A percentile compares a stretch with the other conserved stretches of the same genome.
Evolutionary conservation across 2,797 vertebrate species (phyloP).

Genomic region (Peromyscus melanophrys): DNA sequence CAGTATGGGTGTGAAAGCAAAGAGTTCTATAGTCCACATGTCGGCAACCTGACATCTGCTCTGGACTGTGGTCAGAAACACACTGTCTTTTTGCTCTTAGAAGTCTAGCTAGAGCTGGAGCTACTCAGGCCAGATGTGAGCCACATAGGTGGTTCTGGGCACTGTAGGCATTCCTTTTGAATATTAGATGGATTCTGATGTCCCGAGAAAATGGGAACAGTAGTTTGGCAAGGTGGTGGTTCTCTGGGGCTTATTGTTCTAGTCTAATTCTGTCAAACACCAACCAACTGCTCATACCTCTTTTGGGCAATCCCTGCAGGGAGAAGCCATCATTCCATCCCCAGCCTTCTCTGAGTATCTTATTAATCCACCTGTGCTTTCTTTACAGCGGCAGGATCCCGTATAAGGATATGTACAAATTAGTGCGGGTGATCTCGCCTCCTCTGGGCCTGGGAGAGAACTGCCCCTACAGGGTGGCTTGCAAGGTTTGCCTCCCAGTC

Average conservation of each 20-base stretch:
- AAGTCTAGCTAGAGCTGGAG: background rate
- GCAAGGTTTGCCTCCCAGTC: constrained; percentile 99
- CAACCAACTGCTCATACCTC: constrained; percentile 56
- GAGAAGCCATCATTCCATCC: constrained; percentile 82
- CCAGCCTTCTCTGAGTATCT: constrained; percentile 86
- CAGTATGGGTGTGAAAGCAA: constrained; percentile 21
- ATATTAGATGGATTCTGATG: background rate
- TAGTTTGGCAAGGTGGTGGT: background rate
- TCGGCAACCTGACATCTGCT: background rate
- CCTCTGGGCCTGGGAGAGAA: constrained; percentile 99
- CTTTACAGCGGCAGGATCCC: constrained; percentile 99
- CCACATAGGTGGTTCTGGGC: background rate
- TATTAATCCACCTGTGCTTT: constrained; percentile 94
- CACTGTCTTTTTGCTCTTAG: background rate
- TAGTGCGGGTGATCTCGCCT: constrained; percentile 99
- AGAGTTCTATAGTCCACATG: background rate
- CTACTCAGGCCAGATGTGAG: background rate
- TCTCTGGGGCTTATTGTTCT: constrained; percentile 21
- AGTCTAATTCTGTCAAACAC: constrained; percentile 55
- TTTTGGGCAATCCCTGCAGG: background rate
- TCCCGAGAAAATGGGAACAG: background rate
- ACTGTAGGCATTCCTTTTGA: background rate
- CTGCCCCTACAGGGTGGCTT: constrained; percentile 99
- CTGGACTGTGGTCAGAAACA: background rate
- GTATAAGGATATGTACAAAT: constrained; percentile 99